These are phyloP conservation scores for Anas platyrhynchos DNA, from an alignment of 2,113 vertebrate species.

Conservation along the genomic window DNA sequence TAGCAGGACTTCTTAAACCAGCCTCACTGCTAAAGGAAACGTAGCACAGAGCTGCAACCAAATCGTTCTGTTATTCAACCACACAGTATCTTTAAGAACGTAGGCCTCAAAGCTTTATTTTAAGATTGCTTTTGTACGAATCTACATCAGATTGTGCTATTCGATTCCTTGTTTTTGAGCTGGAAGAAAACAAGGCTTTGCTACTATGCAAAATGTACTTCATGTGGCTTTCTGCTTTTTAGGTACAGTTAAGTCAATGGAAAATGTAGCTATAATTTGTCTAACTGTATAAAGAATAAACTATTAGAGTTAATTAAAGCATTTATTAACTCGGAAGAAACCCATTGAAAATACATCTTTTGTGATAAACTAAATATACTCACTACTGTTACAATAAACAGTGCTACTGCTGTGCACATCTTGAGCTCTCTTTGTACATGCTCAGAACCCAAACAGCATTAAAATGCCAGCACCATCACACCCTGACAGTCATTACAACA, in stretches of 20 bases:
- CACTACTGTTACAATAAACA: background rate
- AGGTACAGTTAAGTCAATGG: background rate
- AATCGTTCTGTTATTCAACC: background rate
- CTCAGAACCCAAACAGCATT: background rate
- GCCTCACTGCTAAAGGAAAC: background rate
- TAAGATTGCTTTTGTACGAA: background rate
- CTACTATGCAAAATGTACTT: background rate
- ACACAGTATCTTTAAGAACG: background rate
- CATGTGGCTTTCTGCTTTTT: background rate
- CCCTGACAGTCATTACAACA: background rate
- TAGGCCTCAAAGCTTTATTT: background rate
- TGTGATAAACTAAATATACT: background rate
- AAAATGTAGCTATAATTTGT: background rate
- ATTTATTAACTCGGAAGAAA: conserved; percentile 3
- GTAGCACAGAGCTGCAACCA: background rate
- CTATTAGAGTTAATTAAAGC: background rate
- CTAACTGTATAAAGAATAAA: background rate
- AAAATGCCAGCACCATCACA: background rate
- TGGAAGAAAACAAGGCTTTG: background rate
- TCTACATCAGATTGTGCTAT: background rate
- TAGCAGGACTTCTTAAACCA: background rate
- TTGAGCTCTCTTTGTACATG: rapidly evolving
- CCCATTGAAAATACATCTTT: background rate
- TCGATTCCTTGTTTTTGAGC: background rate
- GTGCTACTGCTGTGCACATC: background rate